These are phyloP conservation scores for Hyles lineata DNA, from an alignment of 2,888 invertebrate genomes.

Conservation along the genomic window DNA sequence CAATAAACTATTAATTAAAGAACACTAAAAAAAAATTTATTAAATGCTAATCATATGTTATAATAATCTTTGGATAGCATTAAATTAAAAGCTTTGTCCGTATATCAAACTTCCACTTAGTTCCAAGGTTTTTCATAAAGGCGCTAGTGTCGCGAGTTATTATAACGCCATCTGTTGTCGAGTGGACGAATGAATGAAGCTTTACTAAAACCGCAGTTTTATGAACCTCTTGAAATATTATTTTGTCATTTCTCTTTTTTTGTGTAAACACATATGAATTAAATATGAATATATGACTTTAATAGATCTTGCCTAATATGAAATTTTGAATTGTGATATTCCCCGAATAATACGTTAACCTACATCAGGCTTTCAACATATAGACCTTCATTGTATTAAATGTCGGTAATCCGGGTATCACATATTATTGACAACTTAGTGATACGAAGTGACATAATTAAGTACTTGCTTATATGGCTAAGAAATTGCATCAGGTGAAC, in stretches of 20 bases:
- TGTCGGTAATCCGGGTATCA: not conserved
- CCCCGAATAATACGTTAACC: too few relatives aligned
- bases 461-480: slow-evolving; percentile 37
- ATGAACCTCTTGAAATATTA: not conserved
- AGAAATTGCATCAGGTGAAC: slow-evolving; percentile 58
- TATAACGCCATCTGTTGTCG: slow-evolving; percentile 69
- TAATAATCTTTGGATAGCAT: not conserved
- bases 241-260: not conserved
- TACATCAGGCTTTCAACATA: too few relatives aligned
- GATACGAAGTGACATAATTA: slow-evolving; percentile 5
- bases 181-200: slow-evolving; percentile 59
- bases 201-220: not conserved
- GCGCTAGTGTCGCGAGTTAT: slow-evolving; percentile 44
- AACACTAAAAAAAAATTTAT: not conserved
- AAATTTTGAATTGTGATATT: too few relatives aligned
- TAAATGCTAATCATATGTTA: not conserved
- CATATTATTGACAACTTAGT: not conserved
- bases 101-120: slow-evolving; percentile 30
- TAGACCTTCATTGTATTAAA: too few relatives aligned
- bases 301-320: not conserved
- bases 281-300: too few relatives aligned
- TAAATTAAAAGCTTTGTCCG: not conserved
- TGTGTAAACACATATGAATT: not conserved
- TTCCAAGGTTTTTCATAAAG: slow-evolving; percentile 37
- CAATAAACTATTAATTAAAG: not conserved